Conservation (phyloP, 2,888 invertebrate species). For the Pandemis heparana region DNA sequence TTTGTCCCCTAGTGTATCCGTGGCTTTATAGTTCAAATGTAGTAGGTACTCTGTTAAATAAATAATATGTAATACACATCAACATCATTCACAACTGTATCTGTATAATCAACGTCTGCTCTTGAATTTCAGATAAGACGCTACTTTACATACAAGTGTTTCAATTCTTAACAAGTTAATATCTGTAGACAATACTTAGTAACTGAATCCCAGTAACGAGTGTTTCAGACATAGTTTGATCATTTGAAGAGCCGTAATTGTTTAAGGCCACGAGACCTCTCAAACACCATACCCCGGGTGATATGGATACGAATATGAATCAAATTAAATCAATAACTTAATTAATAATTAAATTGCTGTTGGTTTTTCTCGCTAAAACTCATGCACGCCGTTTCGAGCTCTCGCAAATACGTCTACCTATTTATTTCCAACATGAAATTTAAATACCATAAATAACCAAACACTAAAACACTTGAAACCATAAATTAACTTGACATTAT, state of each 20-base stretch:
- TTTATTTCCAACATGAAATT: conserved; percentile 1
- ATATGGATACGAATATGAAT: too few species aligned
- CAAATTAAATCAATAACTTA: too few species aligned
- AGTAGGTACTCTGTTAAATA: not conserved
- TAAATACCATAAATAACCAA: not conserved
- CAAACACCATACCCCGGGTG: too few species aligned
- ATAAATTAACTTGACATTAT: conserved; percentile 68
- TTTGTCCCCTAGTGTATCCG: too few species aligned
- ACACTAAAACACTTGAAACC: conserved; percentile 36
- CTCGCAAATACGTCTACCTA: not conserved
- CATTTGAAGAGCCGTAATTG: conserved; percentile 22
- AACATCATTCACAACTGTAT: conserved; percentile 17
- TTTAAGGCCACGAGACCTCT: too few species aligned
- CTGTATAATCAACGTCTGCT: conserved; percentile 18
- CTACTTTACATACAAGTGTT: conserved; percentile 9
- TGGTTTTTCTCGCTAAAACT: too few species aligned
- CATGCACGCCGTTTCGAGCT: not conserved
- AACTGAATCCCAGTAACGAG: not conserved
- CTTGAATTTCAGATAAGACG: conserved; percentile 21
- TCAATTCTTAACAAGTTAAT: conserved; percentile 9
- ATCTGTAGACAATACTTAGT: conserved; percentile 13
- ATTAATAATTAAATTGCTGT: too few species aligned
- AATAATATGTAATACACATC: conserved; percentile 13
- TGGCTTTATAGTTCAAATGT: too few species aligned
- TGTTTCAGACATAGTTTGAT: conserved; percentile 25